Percentiles rank a stretch among this genome's conserved stretches.
Evolutionary conservation across 1,140 invertebrate species (phyloP).

Genomic region (Drosophila pachea): DNA sequence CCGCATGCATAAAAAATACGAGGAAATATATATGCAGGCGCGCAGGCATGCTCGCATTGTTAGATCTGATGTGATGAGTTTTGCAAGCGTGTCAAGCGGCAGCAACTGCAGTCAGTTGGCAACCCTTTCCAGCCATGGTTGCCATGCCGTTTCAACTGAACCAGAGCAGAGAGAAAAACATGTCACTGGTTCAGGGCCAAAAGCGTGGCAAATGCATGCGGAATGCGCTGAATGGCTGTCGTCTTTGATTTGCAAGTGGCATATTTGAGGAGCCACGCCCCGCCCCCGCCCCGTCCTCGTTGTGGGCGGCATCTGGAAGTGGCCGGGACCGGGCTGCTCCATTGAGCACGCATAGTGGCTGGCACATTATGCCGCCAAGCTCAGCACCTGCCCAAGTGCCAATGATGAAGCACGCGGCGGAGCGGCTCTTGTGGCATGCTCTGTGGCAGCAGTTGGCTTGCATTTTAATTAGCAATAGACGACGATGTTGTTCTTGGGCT

Average conservation of each 20-base stretch:
- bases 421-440: constrained; percentile 8
- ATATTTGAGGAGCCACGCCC: constrained; percentile 24
- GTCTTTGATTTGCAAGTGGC: constrained; percentile 44
- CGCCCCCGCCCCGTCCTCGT: too few relatives aligned
- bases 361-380: constrained; percentile 49
- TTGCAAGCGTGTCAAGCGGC: constrained; percentile 31
- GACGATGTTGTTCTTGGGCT: too few relatives aligned
- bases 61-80: constrained; percentile 15
- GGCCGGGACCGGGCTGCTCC: constrained; percentile 34
- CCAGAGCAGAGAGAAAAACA: constrained; percentile 41
- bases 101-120: neutral
- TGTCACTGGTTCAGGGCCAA: constrained; percentile 68
- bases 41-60: constrained; percentile 6
- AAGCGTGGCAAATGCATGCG: constrained; percentile 43
- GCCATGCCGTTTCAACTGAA: constrained; percentile 10
- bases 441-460: constrained; percentile 52
- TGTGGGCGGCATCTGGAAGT: neutral
- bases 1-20: constrained; percentile 2
- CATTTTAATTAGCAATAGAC: constrained; percentile 63
- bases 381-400: constrained; percentile 24
- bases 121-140: constrained; percentile 27
- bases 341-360: constrained; percentile 64
- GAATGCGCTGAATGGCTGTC: constrained; percentile 25
- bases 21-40: too few relatives aligned
- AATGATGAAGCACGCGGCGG: constrained; percentile 39